Evolutionary conservation across 2,888 invertebrate species (phyloP).

Genomic region (Eupithecia abbreviata): DNA sequence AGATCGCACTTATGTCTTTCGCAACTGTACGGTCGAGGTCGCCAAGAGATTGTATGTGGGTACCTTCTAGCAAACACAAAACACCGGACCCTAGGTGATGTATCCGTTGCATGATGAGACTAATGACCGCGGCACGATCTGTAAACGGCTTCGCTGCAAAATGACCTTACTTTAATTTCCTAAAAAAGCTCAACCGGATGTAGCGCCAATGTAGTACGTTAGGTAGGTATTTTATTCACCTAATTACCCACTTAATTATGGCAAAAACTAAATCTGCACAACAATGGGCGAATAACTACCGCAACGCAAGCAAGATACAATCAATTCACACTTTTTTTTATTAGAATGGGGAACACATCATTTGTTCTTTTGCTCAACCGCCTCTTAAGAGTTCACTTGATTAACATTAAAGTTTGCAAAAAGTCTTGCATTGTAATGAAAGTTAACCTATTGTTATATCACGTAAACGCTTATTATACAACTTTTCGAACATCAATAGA

Average conservation of each 20-base stretch:
- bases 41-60: conserved; percentile 42
- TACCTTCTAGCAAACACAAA: conserved; percentile 33
- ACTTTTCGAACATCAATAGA: conserved; percentile 38
- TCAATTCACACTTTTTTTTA: conserved; percentile 42
- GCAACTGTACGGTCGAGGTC: conserved; percentile 45
- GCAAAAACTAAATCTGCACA: conserved; percentile 28
- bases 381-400: conserved; percentile 35
- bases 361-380: conserved; percentile 37
- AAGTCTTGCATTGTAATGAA: conserved; percentile 36
- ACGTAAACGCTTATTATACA: conserved; percentile 38
- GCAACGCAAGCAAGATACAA: conserved; percentile 30
- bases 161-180: conserved; percentile 42
- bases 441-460: conserved; percentile 42
- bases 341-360: conserved; percentile 38
- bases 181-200: conserved; percentile 42
- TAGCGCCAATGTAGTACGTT: conserved; percentile 14
- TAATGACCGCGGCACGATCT: conserved; percentile 47
- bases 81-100: conserved; percentile 45
- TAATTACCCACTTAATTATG: conserved; percentile 27
- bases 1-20: conserved; percentile 47
- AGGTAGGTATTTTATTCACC: conserved; percentile 36
- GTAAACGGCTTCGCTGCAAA: conserved; percentile 36
- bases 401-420: conserved; percentile 42
- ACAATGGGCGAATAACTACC: conserved; percentile 34
- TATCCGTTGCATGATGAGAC: conserved; percentile 41